Evolutionary conservation across 2,888 invertebrate genomes (phyloP), one percentile per base, ranked within the genome.

Genomic region (Caenorhabditis panamensis): DNA sequence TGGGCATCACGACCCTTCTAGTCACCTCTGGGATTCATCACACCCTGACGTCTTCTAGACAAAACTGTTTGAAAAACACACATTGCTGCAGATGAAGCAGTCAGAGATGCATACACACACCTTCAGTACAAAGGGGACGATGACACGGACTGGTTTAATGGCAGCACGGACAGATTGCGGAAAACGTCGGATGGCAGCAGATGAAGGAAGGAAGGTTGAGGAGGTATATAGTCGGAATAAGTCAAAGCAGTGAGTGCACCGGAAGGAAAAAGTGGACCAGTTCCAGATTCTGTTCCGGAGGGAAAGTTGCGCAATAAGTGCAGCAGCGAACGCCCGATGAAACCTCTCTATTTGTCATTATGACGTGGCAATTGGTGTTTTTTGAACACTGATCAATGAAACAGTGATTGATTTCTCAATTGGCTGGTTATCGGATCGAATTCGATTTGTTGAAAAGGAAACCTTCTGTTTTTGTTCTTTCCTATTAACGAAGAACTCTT

Each of bases 91-190:
- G 49, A 11, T n/a, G 58, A 26, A 58, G 58, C 18, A n/a, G 37
- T 13, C 24, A 53, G 24, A 56, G 36, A 59, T 59, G 51, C 62
- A 62, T 44, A 47, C 49, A 72, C 62, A 67, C 67, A 59, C 63
- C 62, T 72, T 49, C 72, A 63, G 72, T 56, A 63, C 63, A 63
- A 72, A 63, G 72, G 63, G 62, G 58, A 58, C 47, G 26, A 20
- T 26, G 22, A 31, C 41, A 24, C 49, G 63, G 72, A 72, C 72
- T 72, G 72, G 72, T 72, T 72, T 64, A 64, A 64, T 72, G 72
- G 56, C 72, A 72, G 59, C 69, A 69, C 56, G 69, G 61, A 61
- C 62, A 63, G 71, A 62, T 71, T 71, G 71, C 72, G 56, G 72
- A 64, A 72, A 63, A 37, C 36, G 56, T 56, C 31, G 31, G 31